Percentiles rank a stretch among this genome's conserved stretches.
phyloP scores from a whole-genome alignment of 2,113 vertebrate genomes.

The Sisor rabdophorus region DNA sequence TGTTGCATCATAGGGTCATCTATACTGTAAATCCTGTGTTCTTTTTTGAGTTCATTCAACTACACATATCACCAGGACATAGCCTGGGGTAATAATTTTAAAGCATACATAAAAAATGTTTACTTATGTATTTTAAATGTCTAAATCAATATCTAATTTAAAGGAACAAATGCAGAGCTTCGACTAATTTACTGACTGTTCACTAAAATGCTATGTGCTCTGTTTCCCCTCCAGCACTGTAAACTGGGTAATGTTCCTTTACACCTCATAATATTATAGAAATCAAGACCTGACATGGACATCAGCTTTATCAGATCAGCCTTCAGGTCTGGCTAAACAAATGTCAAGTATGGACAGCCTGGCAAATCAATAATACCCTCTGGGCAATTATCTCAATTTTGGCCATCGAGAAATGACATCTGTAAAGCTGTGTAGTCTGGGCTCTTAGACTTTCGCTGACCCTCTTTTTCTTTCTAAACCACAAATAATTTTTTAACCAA shows the following conservation, averaged over 20 bases:
- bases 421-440: conserved; percentile 28
- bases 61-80: conserved; percentile 23
- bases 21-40: conserved; percentile 2
- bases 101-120: conserved; percentile 33
- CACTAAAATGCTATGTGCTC: conserved; percentile 10
- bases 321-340: conserved; percentile 24
- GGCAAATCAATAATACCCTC: conserved; percentile 46
- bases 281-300: conserved; percentile 23
- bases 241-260: conserved; percentile 1
- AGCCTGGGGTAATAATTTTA: conserved; percentile 42
- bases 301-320: conserved; percentile 25
- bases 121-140: conserved; percentile 43
- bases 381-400: conserved; percentile 46
- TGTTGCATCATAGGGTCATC: neutral
- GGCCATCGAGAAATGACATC: conserved; percentile 53
- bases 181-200: conserved; percentile 38
- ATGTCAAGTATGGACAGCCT: conserved; percentile 38
- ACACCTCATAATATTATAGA: conserved; percentile 33
- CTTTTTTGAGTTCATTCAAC: conserved; percentile 31
- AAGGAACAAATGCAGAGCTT: conserved; percentile 34
- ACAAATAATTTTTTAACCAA: conserved; percentile 41
- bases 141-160: conserved; percentile 53
- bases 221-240: neutral
- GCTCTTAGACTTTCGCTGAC: conserved; percentile 49
- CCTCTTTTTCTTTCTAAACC: conserved; percentile 41